phyloP scores from a whole-genome alignment of 2,797 vertebrate species.

The Ctenopoma kingsleyae region DNA sequence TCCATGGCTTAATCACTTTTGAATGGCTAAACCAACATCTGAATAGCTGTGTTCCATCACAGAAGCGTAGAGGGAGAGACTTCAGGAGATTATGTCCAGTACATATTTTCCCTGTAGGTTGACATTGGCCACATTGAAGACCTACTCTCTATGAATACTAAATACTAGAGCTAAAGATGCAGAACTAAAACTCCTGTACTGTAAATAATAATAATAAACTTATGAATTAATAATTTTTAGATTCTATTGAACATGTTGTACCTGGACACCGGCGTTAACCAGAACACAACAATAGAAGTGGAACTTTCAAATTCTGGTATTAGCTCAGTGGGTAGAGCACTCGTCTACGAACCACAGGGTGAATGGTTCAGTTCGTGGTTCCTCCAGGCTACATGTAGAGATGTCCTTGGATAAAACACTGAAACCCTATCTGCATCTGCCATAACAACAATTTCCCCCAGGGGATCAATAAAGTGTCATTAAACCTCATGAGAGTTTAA shows the following conservation, averaged over 20 bases:
- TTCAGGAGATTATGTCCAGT: constrained; percentile 5
- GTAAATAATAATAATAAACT: too few relatives aligned
- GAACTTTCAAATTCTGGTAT: not conserved
- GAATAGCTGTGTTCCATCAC: not conserved
- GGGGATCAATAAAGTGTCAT: too few relatives aligned
- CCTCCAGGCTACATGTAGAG: too few relatives aligned
- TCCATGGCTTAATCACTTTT: not conserved
- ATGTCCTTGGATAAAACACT: too few relatives aligned
- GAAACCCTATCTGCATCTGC: too few relatives aligned
- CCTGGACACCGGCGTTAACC: not conserved
- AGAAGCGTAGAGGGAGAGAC: not conserved
- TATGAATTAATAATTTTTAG: not conserved
- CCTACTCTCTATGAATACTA: not conserved
- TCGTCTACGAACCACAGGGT: too few relatives aligned
- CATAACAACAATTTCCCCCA: too few relatives aligned
- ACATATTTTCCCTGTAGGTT: constrained; percentile 14
- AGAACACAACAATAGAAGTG: not conserved
- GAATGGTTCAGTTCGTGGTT: too few relatives aligned
- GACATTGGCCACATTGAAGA: not conserved
- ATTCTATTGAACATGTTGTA: not conserved
- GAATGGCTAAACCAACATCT: not conserved
- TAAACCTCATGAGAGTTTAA: too few relatives aligned
- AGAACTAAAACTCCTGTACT: not conserved
- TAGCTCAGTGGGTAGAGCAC: too few relatives aligned
- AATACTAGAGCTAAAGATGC: not conserved